Evolutionary conservation across 2,888 invertebrate species (phyloP).

Genomic region (Agrilus biguttatus): DNA sequence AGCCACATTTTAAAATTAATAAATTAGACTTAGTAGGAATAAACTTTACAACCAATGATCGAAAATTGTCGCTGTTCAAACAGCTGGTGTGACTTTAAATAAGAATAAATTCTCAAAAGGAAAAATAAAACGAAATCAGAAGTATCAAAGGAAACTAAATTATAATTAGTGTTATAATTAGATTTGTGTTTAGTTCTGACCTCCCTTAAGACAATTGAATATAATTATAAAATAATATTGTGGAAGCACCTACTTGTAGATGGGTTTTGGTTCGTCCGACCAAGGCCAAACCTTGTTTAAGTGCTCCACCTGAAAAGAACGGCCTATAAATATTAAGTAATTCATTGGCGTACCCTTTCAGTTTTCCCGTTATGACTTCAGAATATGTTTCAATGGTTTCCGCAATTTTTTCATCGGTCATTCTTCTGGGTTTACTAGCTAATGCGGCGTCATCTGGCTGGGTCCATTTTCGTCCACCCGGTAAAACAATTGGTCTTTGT

Average conservation of each 20-base stretch:
- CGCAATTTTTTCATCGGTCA: slow-evolving; percentile 78
- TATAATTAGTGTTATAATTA: too few species aligned
- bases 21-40: too few species aligned
- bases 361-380: slow-evolving; percentile 70
- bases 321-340: slow-evolving; percentile 10
- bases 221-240: background rate
- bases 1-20: too few species aligned
- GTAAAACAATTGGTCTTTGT: slow-evolving; percentile 57
- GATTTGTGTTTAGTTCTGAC: background rate
- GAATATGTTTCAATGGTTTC: slow-evolving; percentile 74
- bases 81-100: too few species aligned
- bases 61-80: too few species aligned
- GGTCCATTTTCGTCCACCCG: slow-evolving; percentile 66
- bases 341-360: slow-evolving; percentile 56
- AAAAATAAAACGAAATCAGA: too few species aligned
- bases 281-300: slow-evolving; percentile 50
- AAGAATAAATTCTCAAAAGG: too few species aligned
- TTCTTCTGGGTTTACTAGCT: slow-evolving; percentile 28
- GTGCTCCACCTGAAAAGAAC: slow-evolving; percentile 45
- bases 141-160: too few species aligned
- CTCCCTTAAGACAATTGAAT: too few species aligned
- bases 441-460: slow-evolving; percentile 60
- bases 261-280: slow-evolving; percentile 37
- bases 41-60: too few species aligned
- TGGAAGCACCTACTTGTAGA: slow-evolving; percentile 39